Evolutionary conservation across 2,113 vertebrate genomes (phyloP).

Genomic region (Lagopus muta): DNA sequence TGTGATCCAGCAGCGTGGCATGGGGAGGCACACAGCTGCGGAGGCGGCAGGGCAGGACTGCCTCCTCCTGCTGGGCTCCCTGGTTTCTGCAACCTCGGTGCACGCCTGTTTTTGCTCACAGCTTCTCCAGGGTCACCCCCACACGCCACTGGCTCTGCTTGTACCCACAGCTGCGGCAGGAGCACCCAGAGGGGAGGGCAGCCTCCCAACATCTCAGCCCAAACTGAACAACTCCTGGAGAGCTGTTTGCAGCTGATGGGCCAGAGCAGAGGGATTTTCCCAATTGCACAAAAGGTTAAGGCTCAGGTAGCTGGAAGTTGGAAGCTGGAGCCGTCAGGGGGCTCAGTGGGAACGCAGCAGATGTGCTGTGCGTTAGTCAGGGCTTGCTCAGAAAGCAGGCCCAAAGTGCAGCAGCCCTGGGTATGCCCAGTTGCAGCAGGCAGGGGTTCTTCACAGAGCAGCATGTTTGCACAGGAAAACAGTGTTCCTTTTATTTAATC

Average conservation of each 20-base stretch:
- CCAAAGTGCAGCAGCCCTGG: not conserved
- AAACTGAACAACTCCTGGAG: not conserved
- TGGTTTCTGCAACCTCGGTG: not conserved
- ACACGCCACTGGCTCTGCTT: rapidly evolving
- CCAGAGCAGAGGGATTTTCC: not conserved
- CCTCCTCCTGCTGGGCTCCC: not conserved
- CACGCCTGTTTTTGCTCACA: not conserved
- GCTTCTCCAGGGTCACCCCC: not conserved
- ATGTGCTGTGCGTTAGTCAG: not conserved
- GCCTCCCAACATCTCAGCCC: not conserved
- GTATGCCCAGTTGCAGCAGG: not conserved
- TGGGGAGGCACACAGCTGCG: rapidly evolving
- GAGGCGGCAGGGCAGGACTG: not conserved
- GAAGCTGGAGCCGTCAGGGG: conserved; percentile 50
- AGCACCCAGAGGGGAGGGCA: not conserved
- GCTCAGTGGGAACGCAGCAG: conserved; percentile 24
- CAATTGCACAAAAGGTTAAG: not conserved
- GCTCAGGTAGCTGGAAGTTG: not conserved
- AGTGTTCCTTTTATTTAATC: conserved; percentile 34
- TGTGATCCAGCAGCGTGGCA: not conserved
- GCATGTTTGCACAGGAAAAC: conserved; percentile 24
- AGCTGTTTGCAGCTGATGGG: not conserved
- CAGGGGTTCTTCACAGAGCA: not conserved
- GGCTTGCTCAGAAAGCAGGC: conserved; percentile 38
- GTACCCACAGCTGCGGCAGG: not conserved